Evolutionary conservation across 2,888 invertebrate species (phyloP).

Genomic region (Colletes collaris): DNA sequence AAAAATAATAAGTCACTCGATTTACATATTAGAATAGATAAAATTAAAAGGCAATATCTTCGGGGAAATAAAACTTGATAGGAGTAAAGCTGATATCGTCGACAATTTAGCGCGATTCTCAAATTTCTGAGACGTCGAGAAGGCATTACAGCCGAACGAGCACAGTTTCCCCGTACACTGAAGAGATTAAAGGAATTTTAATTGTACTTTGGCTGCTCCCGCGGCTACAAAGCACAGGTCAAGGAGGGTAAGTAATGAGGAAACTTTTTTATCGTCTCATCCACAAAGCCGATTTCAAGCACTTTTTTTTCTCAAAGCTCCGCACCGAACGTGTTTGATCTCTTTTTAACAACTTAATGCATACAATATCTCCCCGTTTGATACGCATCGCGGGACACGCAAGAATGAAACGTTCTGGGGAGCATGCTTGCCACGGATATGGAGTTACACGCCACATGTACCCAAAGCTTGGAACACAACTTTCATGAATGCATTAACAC

Average conservation of each 20-base stretch:
- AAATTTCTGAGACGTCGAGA: no score
- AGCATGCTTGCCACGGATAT: slow-evolving; percentile 10
- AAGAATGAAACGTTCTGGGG: slow-evolving; percentile 3
- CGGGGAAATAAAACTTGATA: no score
- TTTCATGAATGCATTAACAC: slow-evolving; percentile 9
- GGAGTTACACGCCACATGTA: not conserved
- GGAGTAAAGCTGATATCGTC: no score
- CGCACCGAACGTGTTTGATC: slow-evolving; percentile 21
- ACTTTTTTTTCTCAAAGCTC: slow-evolving; percentile 7
- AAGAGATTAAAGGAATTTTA: slow-evolving; percentile 26
- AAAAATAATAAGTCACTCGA: no score
- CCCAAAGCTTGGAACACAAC: not conserved
- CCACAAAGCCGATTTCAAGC: slow-evolving; percentile 28
- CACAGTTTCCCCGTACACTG: not conserved
- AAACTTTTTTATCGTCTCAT: slow-evolving; percentile 24
- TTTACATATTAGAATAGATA: no score
- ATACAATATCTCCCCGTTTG: not conserved
- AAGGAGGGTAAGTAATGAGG: slow-evolving; percentile 23
- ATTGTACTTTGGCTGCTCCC: slow-evolving; percentile 14
- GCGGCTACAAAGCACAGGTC: slow-evolving; percentile 18
- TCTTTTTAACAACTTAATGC: slow-evolving; percentile 11
- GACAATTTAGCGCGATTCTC: no score
- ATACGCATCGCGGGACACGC: slow-evolving; percentile 3
- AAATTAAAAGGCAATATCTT: no score
- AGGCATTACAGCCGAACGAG: no score